phyloP scores from a whole-genome alignment of 2,888 invertebrate species.

The Drosophila falleni region DNA sequence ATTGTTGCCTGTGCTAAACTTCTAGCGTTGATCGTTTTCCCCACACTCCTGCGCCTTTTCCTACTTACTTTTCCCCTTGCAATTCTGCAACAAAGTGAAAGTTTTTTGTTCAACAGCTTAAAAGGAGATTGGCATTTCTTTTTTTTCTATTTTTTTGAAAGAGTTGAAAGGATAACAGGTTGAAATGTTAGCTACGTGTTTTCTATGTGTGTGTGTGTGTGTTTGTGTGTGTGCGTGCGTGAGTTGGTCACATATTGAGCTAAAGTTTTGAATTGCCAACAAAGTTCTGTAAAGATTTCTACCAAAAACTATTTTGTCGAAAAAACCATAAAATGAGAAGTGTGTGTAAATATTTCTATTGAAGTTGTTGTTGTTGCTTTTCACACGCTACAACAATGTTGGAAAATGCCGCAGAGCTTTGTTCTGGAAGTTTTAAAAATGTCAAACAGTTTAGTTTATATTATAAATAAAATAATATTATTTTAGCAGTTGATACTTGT shows the following conservation, averaged over 20 bases:
- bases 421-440: not conserved
- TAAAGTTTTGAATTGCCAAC: slow-evolving; percentile 16
- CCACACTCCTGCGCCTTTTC: not conserved
- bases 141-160: not conserved
- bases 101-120: slow-evolving; percentile 73
- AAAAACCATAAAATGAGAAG: slow-evolving; percentile 12
- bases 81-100: slow-evolving; percentile 67
- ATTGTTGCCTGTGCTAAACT: slow-evolving; percentile 53
- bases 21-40: slow-evolving; percentile 68
- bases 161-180: slow-evolving; percentile 53
- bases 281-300: slow-evolving; percentile 38
- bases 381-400: slow-evolving; percentile 9
- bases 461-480: not conserved
- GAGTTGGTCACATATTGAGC: slow-evolving; percentile 19
- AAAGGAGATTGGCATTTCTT: slow-evolving; percentile 69
- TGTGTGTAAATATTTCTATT: slow-evolving; percentile 28
- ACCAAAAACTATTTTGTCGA: slow-evolving; percentile 40
- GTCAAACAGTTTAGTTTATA: not conserved
- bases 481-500: not conserved
- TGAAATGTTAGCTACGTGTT: slow-evolving; percentile 41
- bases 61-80: not conserved
- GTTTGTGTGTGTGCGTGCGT: slow-evolving; percentile 8
- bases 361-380: slow-evolving; percentile 3
- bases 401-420: not conserved
- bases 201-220: not conserved